Conservation (phyloP, 92 coral and sea anemone genomes). For the Umimayanthus chanpuru region DNA sequence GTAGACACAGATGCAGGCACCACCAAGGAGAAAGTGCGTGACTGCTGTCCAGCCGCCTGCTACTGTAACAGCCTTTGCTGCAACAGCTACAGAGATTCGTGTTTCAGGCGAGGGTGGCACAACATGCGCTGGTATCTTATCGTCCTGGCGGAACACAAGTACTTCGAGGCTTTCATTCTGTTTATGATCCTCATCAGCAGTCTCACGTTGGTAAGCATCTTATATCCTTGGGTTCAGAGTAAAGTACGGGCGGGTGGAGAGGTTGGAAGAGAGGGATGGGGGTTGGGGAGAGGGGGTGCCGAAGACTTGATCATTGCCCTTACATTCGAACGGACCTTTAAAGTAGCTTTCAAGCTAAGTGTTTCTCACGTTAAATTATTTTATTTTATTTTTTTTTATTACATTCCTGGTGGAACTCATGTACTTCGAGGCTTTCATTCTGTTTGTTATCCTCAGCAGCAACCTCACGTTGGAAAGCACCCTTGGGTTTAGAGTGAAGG, state of each 20-base stretch:
- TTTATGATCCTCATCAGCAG: conserved; percentile 92
- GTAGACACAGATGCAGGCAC: conserved; percentile 75
- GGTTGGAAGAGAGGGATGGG: background rate
- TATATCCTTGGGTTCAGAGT: background rate
- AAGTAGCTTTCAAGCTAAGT: no score
- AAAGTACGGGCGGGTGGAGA: background rate
- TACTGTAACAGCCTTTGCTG: conserved; percentile 93
- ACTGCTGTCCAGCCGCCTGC: conserved; percentile 91
- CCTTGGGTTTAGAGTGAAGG: background rate
- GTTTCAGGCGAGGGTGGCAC: conserved; percentile 86
- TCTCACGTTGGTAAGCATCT: conserved; percentile 89
- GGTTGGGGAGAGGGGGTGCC: background rate
- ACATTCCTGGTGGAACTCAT: no score
- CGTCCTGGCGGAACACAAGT: conserved; percentile 92
- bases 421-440: conserved; percentile 77
- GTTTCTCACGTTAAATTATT: no score
- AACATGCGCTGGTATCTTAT: conserved; percentile 76
- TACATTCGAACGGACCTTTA: no score
- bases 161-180: conserved; percentile 84
- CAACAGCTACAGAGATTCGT: conserved; percentile 79
- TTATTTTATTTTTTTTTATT: no score
- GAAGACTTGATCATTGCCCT: background rate
- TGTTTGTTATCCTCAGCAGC: conserved; percentile 86
- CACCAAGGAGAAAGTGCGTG: conserved; percentile 66
- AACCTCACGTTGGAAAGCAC: conserved; percentile 91